Base-by-base conservation (phyloP, 2,797 vertebrate species). In the Ctenopoma kingsleyae region DNA sequence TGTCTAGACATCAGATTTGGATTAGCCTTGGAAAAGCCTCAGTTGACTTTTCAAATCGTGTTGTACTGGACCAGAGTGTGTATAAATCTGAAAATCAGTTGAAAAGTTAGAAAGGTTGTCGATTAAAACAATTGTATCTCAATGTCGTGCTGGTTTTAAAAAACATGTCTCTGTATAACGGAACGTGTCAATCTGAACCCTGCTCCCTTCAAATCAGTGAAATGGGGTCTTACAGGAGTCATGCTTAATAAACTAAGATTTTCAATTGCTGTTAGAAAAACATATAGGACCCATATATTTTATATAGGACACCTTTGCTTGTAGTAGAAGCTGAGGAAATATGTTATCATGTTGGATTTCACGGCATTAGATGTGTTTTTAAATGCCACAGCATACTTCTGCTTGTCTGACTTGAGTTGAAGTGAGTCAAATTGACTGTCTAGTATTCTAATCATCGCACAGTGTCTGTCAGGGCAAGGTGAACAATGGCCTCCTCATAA, bases 401-500 rank as follows among this genome's bases (percentile, higher is more conserved):
- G 55, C 70, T 55, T 60, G 49, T 79, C 80, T 75, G 76, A 82
- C 68, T 68, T 41, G 76, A 82, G 67, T 68, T 41, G 46, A 79
- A 74, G 76, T 76, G 82, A 88, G 60, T 77, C 71, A 83, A 80
- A 75, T 84, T 84, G 76, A 72, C 76, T 86, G 75, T 82, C 63
- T 72, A 17, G 76, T 82, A 76, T 87, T 87, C 73, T 86, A 86
- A 91, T 91, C 83, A 78, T 81, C 75, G 53, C 67, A 59, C 81
- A 47, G 61, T 74, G 78, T 81, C 82, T 89, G 84, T 86, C 81
- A 83, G 86, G 86, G 82, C 90, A 92, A 92, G 90, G 87, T 91
- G 90, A 93, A 89, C 88, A 79, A 76, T 54, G 74, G 76, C 74
- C 80, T 64, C 64, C 90, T 92, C 87, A 94, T 93, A 91, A 93